phyloP scores from a whole-genome alignment of 2,888 invertebrate species.

The Eupithecia tripunctaria region DNA sequence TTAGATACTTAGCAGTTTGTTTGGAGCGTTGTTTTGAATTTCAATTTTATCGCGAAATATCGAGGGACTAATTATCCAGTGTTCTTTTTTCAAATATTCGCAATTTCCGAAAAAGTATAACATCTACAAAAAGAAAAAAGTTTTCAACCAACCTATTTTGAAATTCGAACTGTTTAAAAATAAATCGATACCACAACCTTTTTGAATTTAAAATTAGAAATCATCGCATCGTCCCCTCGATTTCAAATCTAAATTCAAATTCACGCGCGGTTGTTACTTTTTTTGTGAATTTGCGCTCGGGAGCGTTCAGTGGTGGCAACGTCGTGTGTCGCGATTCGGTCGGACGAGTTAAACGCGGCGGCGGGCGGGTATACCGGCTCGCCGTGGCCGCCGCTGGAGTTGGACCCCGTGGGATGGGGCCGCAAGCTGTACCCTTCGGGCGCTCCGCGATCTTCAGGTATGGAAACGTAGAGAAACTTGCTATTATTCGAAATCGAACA shows the following conservation, averaged over 20 bases:
- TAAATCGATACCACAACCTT: neutral
- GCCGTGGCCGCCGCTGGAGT: conserved; percentile 91
- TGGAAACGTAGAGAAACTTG: conserved; percentile 35
- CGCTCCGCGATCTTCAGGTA: conserved; percentile 86
- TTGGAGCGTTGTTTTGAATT: conserved; percentile 31
- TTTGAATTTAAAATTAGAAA: conserved; percentile 9
- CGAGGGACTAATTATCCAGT: conserved; percentile 1
- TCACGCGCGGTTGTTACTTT: conserved; percentile 50
- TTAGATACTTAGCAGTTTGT: conserved; percentile 26
- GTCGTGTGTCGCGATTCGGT: conserved; percentile 87
- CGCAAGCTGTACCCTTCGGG: conserved; percentile 91
- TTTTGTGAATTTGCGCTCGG: conserved; percentile 67
- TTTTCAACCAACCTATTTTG: neutral
- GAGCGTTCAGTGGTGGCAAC: conserved; percentile 70
- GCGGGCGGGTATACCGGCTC: conserved; percentile 91
- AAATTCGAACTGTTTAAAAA: conserved; percentile 7
- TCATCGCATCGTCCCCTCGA: neutral
- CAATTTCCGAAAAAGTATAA: neutral
- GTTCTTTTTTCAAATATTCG: neutral
- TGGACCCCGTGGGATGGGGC: conserved; percentile 92
- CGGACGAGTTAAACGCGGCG: conserved; percentile 89
- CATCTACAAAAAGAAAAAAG: neutral
- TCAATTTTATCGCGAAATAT: neutral
- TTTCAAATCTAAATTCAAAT: conserved; percentile 29
- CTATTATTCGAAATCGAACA: neutral